Conservation (phyloP, 2,797 vertebrate species). For the Crax fasciolata region DNA sequence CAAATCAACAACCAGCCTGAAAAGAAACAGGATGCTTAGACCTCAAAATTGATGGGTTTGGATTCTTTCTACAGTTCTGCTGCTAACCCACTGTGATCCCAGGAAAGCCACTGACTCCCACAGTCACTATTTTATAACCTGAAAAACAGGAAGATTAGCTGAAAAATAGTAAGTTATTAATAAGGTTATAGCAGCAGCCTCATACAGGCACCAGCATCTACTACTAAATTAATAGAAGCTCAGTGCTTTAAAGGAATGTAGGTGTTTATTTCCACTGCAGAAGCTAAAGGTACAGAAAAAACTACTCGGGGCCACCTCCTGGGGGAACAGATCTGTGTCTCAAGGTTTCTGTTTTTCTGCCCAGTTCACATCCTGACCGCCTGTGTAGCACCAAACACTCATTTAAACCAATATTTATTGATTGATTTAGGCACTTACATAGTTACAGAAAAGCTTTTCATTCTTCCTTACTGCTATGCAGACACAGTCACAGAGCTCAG, state of each 20-base stretch:
- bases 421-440: neutral
- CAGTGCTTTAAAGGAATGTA: neutral
- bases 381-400: neutral
- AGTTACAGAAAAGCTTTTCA: slow-evolving; percentile 7
- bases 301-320: neutral
- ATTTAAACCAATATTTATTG: slow-evolving; percentile 44
- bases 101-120: neutral
- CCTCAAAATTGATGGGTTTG: neutral
- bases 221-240: neutral
- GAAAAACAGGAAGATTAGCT: neutral
- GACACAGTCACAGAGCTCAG: neutral
- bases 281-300: neutral
- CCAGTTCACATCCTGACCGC: neutral
- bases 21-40: neutral
- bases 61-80: neutral
- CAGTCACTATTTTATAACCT: neutral
- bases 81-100: neutral
- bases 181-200: neutral
- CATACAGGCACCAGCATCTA: neutral
- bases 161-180: neutral
- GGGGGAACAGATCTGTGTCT: neutral
- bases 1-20: neutral
- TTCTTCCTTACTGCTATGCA: neutral
- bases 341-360: neutral
- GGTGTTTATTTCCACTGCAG: neutral